phyloP scores from a whole-genome alignment of 2,888 invertebrate species.

The Eristalis tenax region DNA sequence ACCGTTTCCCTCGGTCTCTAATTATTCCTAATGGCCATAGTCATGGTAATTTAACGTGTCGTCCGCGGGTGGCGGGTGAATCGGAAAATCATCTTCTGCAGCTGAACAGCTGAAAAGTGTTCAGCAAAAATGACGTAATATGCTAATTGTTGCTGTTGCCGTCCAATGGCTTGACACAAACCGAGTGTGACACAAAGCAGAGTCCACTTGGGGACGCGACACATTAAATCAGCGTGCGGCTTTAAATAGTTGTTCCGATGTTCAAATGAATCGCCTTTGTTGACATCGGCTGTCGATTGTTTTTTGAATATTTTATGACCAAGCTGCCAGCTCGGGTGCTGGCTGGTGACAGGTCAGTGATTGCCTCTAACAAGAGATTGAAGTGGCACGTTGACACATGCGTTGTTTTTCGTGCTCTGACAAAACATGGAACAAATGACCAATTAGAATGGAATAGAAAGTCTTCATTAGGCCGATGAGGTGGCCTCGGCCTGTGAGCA shows the following conservation, averaged over 20 bases:
- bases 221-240: constrained; percentile 47
- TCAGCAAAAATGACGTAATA: not conserved
- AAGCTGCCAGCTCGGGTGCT: not conserved
- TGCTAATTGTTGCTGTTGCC: not conserved
- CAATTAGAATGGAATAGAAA: not conserved
- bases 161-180: not conserved
- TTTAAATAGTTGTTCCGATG: constrained; percentile 19
- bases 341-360: not conserved
- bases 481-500: not conserved
- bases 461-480: not conserved
- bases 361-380: not conserved
- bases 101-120: not conserved
- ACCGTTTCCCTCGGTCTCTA: constrained; percentile 30
- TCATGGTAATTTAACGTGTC: constrained; percentile 7
- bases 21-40: constrained; percentile 45
- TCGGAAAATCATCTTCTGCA: not conserved
- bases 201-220: not conserved
- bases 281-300: not conserved
- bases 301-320: not conserved
- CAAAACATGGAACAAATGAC: not conserved
- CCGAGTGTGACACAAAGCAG: not conserved
- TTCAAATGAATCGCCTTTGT: constrained; percentile 33
- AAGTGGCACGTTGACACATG: not conserved
- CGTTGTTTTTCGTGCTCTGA: not conserved
- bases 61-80: not conserved